Conservation (phyloP, 2,888 invertebrate species). For the Lycaena phlaeas region DNA sequence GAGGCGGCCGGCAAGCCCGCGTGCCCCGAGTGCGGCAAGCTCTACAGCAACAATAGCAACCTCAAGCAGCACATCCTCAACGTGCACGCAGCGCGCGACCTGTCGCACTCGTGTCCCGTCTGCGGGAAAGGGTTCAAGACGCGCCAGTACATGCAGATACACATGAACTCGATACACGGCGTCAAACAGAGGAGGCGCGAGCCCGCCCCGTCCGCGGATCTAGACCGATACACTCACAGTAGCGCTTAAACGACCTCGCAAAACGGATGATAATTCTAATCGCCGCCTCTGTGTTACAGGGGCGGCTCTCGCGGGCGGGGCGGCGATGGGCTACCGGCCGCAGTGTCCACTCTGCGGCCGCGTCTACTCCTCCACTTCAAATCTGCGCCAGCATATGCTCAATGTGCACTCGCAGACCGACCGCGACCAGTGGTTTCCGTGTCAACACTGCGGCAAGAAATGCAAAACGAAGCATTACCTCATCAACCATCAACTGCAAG, state of each 20-base stretch:
- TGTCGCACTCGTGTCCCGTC: slow-evolving; percentile 75
- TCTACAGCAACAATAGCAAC: slow-evolving; percentile 79
- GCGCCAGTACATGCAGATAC: slow-evolving; percentile 80
- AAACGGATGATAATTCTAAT: slow-evolving; percentile 45
- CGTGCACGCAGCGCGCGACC: slow-evolving; percentile 76
- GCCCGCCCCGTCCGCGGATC: slow-evolving; percentile 44
- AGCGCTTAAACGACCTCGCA: slow-evolving; percentile 46
- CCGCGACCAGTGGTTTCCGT: slow-evolving; percentile 80
- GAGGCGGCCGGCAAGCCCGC: slow-evolving; percentile 68
- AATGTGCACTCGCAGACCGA: slow-evolving; percentile 82
- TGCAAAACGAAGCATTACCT: slow-evolving; percentile 85
- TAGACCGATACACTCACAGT: slow-evolving; percentile 48
- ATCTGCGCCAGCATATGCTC: slow-evolving; percentile 83
- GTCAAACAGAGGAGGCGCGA: slow-evolving; percentile 73
- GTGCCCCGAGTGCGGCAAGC: slow-evolving; percentile 79
- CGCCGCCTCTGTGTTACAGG: slow-evolving; percentile 79
- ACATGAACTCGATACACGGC: slow-evolving; percentile 78
- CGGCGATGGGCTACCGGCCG: slow-evolving; percentile 72
- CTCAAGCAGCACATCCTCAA: slow-evolving; percentile 80
- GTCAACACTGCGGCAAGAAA: slow-evolving; percentile 81
- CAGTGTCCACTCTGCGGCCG: slow-evolving; percentile 81
- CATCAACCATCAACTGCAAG: slow-evolving; percentile 83
- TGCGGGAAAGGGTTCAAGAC: slow-evolving; percentile 80
- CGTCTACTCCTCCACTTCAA: slow-evolving; percentile 81
- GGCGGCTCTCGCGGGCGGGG: slow-evolving; percentile 75